Evolutionary conservation across 2,888 invertebrate genomes (phyloP), one percentile per base, ranked within the genome.

Genomic region (Sinotaia quadrata): DNA sequence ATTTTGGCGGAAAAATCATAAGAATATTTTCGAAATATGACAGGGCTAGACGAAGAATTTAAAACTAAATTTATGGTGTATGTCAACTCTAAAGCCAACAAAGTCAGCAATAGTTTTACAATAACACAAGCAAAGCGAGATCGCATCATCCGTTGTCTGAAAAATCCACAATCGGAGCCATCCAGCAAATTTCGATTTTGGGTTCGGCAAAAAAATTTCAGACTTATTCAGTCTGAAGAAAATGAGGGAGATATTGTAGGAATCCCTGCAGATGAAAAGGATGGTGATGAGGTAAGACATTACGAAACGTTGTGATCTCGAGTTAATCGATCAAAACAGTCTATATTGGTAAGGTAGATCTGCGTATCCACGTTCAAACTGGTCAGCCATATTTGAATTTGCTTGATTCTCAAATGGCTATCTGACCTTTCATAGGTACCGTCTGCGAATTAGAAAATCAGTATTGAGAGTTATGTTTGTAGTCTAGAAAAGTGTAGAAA

Each of bases 101-200:
- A 65, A 44, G 61, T 68, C 12, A 68, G 66, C n/a, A 73, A 73
- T 56, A 73, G 71, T 41, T 73, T 58, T 33, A 73, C 73, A 5
- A 47, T 73, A 31, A 66, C 65, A 36, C 21, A 31, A 8, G 61
- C 51, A 37, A 73, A 73, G 52, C 60, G 70, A 34, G 66, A 68
- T 3, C 47, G 73, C n/a, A 58, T 73, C 31, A 57, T 73, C 44
- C 69, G 62, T 36, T 73, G 71, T 66, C 68, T 73, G 62, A 71
- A 67, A 54, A 54, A 73, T 51, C 34, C 68, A n/a, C 71, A 71
- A 44, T 47, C 36, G 37, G 73, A 73, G 51, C 37, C 66, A 29
- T 68, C 66, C 47, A 71, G 71, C 29, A 71, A 71, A 71, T 73
- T 73, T 65, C 73, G 73, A 58, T 73, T 73, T 61, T 73, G 73